A percentile compares a stretch with the other conserved stretches of the same genome.
Evolutionary conservation across 2,888 invertebrate species (phyloP).

Genomic region (Oligia fasciuncula): DNA sequence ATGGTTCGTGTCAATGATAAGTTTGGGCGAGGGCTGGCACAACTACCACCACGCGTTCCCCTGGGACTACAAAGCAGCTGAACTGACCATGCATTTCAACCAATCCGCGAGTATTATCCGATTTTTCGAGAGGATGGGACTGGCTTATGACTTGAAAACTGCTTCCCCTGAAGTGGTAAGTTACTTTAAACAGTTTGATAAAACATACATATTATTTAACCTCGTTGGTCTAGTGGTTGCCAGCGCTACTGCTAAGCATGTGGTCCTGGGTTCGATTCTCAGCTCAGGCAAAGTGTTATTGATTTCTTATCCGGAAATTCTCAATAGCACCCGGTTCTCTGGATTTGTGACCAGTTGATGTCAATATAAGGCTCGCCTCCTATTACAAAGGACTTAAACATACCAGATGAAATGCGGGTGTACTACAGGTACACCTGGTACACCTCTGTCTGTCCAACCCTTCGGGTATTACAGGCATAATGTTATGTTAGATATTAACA

Average conservation of each 20-base stretch:
- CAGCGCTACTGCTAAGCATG: background rate
- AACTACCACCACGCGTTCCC: conserved; percentile 98
- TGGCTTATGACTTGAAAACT: conserved; percentile 91
- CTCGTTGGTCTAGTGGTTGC: background rate
- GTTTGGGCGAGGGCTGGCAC: conserved; percentile 97
- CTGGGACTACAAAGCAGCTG: conserved; percentile 98
- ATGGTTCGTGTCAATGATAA: conserved; percentile 92
- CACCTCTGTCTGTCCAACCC: background rate
- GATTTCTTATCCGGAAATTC: background rate
- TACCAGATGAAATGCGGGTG: background rate
- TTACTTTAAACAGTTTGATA: background rate
- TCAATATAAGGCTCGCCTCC: background rate
- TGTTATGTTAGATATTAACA: background rate
- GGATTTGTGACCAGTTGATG: background rate
- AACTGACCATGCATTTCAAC: conserved; percentile 92
- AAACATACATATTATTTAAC: background rate
- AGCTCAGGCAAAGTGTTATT: background rate
- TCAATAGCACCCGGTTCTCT: background rate
- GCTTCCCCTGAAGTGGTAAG: conserved; percentile 82
- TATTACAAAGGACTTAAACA: background rate
- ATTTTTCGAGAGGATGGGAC: conserved; percentile 89
- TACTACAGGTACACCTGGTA: background rate
- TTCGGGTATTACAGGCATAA: background rate
- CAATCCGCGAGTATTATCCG: conserved; percentile 91
- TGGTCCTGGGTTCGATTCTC: background rate